These are phyloP conservation scores for Antechinus flavipes DNA, from an alignment of 2,113 vertebrate genomes.

Conservation along the genomic window DNA sequence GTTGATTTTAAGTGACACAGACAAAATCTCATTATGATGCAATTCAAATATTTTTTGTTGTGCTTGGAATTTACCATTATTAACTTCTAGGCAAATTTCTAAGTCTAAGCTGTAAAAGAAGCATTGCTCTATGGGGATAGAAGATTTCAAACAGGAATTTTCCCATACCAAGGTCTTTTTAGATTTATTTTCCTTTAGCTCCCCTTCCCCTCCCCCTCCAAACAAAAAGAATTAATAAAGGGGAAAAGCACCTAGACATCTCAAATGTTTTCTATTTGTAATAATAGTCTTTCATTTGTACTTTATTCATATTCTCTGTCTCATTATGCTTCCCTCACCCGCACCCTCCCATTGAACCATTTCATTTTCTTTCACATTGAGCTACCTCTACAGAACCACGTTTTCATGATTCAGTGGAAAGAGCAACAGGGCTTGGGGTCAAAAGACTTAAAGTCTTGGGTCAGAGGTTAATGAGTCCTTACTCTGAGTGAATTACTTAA, in stretches of 20 bases:
- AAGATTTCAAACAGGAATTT: background rate
- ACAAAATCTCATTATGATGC: background rate
- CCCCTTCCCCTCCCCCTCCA: background rate
- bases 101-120: background rate
- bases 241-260: background rate
- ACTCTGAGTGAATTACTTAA: background rate
- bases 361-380: background rate
- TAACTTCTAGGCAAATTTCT: background rate
- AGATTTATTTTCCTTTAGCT: background rate
- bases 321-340: background rate
- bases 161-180: background rate
- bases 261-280: background rate
- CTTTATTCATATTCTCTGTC: background rate
- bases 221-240: background rate
- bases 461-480: background rate
- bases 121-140: background rate
- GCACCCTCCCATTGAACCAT: background rate
- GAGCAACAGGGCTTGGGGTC: background rate
- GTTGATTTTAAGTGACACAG: background rate
- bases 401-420: background rate
- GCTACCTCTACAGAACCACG: background rate
- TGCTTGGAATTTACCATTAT: background rate
- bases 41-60: background rate
- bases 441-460: background rate
- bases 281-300: background rate